Base-by-base conservation (phyloP, 1,140 invertebrate genomes). In the Papilio aristodemus region DNA sequence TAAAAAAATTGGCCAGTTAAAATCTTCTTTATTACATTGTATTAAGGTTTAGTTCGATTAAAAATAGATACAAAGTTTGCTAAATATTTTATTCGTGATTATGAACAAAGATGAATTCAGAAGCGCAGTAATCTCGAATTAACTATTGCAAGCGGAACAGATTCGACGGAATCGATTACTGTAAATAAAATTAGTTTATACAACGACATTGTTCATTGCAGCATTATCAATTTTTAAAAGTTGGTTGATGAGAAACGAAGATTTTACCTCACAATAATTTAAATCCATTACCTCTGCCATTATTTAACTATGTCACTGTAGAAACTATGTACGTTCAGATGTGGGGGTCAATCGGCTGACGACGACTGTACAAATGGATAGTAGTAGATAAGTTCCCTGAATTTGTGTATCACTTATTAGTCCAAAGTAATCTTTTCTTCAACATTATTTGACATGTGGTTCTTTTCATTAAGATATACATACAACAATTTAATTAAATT, bases 21-120 rank as follows among this genome's bases (percentile, higher is more conserved):
- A 71, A 64, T 58, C 11, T 37, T 38, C 50, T 41, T 54, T 67
- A 67, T 19, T 17, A 32, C 46, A 41, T 62, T 9, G 60, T 5
- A 59, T 37, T 72, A 72, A 36, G 60, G 70, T 73, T 69, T 39
- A 32, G 46, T 71, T 63, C 6, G 27, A 6, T 69, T 58, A 11
- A 5, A 60, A 39, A 36, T 19, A 46, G 7, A 66, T 4, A 39
- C 14, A 17, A 14, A 8, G 19, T 14, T 19, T 11, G n/a, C n/a
- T 43, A 64, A 27, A 50, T 60, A 69, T 62, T 76, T 66, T 46
- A 74, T 79, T 75, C 73, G 78, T 78, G 80, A 73, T 73, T 66
- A 69, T 72, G 62, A 63, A 62, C 78, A 78, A 73, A 75, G 69
- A 75, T 57, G 72, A 58, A 67, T 54, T 77, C 74, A 67, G 60